Conservation (phyloP, 2,888 invertebrate species). For the Lasius platythorax region DNA sequence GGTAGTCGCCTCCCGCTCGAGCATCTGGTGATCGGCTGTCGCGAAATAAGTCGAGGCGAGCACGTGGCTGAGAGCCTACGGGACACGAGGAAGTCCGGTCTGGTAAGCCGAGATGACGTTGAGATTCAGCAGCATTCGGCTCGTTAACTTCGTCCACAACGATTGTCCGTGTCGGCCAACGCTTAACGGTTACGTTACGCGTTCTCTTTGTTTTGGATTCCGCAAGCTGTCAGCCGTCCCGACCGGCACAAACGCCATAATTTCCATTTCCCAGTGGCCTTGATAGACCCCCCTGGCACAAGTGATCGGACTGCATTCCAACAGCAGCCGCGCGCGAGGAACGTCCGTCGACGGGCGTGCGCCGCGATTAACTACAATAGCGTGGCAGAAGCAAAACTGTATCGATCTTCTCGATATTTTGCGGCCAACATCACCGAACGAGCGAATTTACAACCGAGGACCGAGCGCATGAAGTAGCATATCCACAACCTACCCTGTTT, state of each 20-base stretch:
- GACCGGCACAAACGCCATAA: slow-evolving; percentile 75
- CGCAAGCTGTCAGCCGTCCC: slow-evolving; percentile 52
- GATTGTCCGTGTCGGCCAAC: slow-evolving; percentile 49
- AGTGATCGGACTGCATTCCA: slow-evolving; percentile 83
- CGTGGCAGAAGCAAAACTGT: slow-evolving; percentile 36
- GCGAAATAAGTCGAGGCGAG: slow-evolving; percentile 16
- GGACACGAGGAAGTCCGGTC: slow-evolving; percentile 49
- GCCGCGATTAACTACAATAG: slow-evolving; percentile 74
- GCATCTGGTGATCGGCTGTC: slow-evolving; percentile 38
- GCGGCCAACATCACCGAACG: background rate
- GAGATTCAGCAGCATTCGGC: slow-evolving; percentile 32
- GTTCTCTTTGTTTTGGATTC: slow-evolving; percentile 65
- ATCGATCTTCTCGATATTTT: slow-evolving; percentile 19
- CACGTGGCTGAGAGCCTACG: slow-evolving; percentile 35
- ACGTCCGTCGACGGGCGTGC: slow-evolving; percentile 63
- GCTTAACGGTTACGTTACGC: slow-evolving; percentile 57
- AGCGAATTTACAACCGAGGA: background rate
- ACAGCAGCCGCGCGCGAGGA: slow-evolving; percentile 74
- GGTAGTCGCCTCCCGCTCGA: slow-evolving; percentile 1
- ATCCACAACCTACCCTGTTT: background rate
- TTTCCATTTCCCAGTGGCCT: slow-evolving; percentile 83
- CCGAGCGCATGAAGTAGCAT: background rate
- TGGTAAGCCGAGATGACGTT: slow-evolving; percentile 41
- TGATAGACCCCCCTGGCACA: slow-evolving; percentile 77
- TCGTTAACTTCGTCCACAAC: slow-evolving; percentile 31